Evolutionary conservation across 2,113 vertebrate species (phyloP).

Genomic region (Hoplias malabaricus): DNA sequence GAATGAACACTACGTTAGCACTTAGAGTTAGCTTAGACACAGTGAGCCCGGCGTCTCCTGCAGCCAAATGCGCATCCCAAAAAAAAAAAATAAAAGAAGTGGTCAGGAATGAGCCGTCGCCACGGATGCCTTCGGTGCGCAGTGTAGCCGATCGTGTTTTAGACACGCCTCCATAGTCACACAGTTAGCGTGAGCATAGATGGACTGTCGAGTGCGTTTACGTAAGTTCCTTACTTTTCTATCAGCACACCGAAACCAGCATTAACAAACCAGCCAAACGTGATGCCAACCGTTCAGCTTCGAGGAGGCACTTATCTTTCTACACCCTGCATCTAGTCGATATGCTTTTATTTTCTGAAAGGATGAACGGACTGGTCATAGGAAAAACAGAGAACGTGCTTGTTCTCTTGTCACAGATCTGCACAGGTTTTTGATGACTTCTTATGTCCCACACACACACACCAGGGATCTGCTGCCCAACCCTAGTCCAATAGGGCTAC

Average conservation of each 20-base stretch:
- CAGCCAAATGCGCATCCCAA: background rate
- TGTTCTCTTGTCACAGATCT: background rate
- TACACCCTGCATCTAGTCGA: conserved; percentile 59
- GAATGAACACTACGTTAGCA: conserved; percentile 76
- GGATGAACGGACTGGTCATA: conserved; percentile 53
- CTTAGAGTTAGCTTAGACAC: conserved; percentile 77
- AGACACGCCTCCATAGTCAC: conserved; percentile 36
- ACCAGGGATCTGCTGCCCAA: too few species aligned
- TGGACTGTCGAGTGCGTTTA: conserved; percentile 70
- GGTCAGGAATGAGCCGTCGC: background rate
- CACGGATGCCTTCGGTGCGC: background rate
- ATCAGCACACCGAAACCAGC: conserved; percentile 74
- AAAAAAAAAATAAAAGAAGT: background rate
- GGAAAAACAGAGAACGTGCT: conserved; percentile 41
- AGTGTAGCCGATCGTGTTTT: conserved; percentile 40
- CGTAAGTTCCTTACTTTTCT: conserved; percentile 39
- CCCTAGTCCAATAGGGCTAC: too few species aligned
- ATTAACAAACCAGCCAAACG: conserved; percentile 76
- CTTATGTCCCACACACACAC: background rate
- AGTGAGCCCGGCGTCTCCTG: conserved; percentile 60
- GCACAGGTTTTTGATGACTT: background rate
- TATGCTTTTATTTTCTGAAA: conserved; percentile 51
- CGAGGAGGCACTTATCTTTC: conserved; percentile 64
- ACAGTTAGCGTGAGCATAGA: conserved; percentile 64
- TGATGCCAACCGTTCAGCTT: conserved; percentile 66